These are phyloP conservation scores for Platycheirus albimanus DNA, from an alignment of 2,888 invertebrate genomes.

Conservation along the genomic window DNA sequence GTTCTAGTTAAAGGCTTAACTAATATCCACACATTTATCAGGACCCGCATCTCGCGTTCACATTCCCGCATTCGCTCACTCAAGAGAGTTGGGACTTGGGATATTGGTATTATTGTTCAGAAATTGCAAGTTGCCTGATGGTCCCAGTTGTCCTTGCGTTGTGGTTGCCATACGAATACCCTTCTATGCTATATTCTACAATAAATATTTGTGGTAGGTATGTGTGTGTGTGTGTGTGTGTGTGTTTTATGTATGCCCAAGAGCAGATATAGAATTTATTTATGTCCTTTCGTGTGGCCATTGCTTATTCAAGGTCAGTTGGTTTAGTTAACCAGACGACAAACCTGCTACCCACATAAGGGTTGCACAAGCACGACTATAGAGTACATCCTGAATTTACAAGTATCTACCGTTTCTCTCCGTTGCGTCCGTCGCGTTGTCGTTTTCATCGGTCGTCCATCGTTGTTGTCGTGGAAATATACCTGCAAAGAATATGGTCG, in stretches of 20 bases:
- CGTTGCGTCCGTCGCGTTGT: not conserved
- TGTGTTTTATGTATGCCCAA: conserved; percentile 32
- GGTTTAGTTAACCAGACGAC: conserved; percentile 54
- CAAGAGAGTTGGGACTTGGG: not conserved
- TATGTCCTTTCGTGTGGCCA: conserved; percentile 61
- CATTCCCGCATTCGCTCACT: not conserved
- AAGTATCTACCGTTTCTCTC: conserved; percentile 5
- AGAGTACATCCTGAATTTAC: conserved; percentile 47
- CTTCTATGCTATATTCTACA: too few relatives aligned
- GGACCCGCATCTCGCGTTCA: conserved; percentile 51
- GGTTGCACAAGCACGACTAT: conserved; percentile 16
- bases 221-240: too few relatives aligned
- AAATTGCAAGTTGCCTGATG: conserved; percentile 40
- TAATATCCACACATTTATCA: conserved; percentile 58
- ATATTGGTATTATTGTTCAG: conserved; percentile 10
- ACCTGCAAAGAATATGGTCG: conserved; percentile 42
- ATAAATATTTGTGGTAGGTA: not conserved
- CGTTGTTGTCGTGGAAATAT: too few relatives aligned
- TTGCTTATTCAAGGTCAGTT: conserved; percentile 70
- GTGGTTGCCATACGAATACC: conserved; percentile 8
- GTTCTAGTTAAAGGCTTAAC: conserved; percentile 55
- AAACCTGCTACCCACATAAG: conserved; percentile 22
- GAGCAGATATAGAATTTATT: conserved; percentile 60
- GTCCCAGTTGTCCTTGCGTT: conserved; percentile 5
- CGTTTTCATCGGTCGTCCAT: conserved; percentile 1